Conservation (phyloP, 2,797 vertebrate species). For the Parauchenoglanis punctatus region DNA sequence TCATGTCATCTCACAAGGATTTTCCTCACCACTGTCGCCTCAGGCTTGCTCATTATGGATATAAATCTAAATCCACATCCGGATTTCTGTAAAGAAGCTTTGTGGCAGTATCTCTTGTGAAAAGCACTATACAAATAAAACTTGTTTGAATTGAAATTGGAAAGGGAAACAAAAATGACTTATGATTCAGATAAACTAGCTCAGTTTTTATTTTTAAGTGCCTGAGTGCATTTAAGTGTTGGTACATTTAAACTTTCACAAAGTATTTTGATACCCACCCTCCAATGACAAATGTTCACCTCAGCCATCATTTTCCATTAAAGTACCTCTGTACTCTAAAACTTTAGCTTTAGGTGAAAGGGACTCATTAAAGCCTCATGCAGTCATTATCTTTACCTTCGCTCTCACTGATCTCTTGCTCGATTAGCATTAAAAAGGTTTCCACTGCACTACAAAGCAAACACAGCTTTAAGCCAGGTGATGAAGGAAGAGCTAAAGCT, state of each 20-base stretch:
- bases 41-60: background rate
- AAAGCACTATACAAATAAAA: background rate
- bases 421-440: slow-evolving; percentile 9
- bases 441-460: slow-evolving; percentile 31
- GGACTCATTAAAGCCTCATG: background rate
- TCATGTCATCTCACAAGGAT: background rate
- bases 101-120: background rate
- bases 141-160: background rate
- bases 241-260: too few relatives aligned
- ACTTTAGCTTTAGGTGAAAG: slow-evolving; percentile 3
- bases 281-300: background rate
- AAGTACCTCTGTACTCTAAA: background rate
- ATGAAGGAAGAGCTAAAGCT: slow-evolving; percentile 38
- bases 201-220: background rate
- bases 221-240: background rate
- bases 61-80: background rate
- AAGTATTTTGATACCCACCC: background rate
- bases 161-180: background rate
- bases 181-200: background rate
- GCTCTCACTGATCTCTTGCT: slow-evolving; percentile 11
- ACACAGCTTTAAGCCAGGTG: slow-evolving; percentile 23
- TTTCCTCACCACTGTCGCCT: background rate
- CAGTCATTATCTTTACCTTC: background rate
- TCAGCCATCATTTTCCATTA: slow-evolving; percentile 5
- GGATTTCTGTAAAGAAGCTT: background rate